A percentile compares a stretch with the other conserved stretches of the same genome.
Evolutionary conservation across 2,888 invertebrate species (phyloP).

Genomic region (Epistrophe eligans): DNA sequence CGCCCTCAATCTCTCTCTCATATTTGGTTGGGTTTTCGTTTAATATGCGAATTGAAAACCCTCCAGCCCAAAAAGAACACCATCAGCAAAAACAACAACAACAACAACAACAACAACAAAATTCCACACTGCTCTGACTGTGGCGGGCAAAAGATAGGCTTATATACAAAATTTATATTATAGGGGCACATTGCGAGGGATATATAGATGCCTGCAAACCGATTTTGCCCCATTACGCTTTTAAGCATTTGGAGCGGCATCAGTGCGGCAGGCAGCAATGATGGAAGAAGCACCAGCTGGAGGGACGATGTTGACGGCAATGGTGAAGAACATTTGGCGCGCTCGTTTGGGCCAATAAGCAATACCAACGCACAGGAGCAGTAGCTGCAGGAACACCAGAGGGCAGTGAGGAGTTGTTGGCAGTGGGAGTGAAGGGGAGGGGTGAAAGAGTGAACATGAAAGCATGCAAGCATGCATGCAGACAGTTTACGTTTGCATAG

Average conservation of each 20-base stretch:
- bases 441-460: slow-evolving; percentile 51
- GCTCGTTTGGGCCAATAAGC: slow-evolving; percentile 74
- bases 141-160: slow-evolving; percentile 65
- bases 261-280: slow-evolving; percentile 48
- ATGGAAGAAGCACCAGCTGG: slow-evolving; percentile 26
- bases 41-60: slow-evolving; percentile 67
- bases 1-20: slow-evolving; percentile 19
- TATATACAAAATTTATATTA: not conserved
- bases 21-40: slow-evolving; percentile 74
- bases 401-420: too few species aligned
- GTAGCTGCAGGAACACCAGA: not conserved
- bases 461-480: slow-evolving; percentile 74
- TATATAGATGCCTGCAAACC: slow-evolving; percentile 67
- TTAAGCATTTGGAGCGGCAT: slow-evolving; percentile 73
- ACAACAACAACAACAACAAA: slow-evolving; percentile 36
- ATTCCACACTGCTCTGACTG: slow-evolving; percentile 26
- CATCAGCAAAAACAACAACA: slow-evolving; percentile 27
- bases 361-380: slow-evolving; percentile 52
- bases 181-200: slow-evolving; percentile 31
- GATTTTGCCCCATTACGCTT: slow-evolving; percentile 74
- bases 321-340: slow-evolving; percentile 67
- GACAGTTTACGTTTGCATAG: slow-evolving; percentile 75
- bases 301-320: slow-evolving; percentile 29
- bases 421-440: not conserved
- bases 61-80: slow-evolving; percentile 34